Percentiles rank a stretch among this genome's conserved stretches.
These are phyloP conservation scores for Drosophila koepferae DNA, from an alignment of 2,888 invertebrate genomes.

Conservation along the genomic window DNA sequence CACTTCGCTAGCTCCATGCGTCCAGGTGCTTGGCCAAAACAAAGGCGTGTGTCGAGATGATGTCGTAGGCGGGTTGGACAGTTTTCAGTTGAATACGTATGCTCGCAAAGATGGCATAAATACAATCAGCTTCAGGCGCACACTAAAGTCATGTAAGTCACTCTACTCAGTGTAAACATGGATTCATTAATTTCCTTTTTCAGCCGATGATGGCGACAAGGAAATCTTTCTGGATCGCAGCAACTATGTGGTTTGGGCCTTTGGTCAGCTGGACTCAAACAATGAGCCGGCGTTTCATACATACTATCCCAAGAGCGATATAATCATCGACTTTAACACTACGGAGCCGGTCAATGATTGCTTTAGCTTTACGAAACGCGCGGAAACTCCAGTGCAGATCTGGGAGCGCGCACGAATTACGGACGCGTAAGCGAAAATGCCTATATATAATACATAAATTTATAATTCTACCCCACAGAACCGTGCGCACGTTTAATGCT, in stretches of 20 bases:
- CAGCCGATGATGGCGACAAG: constrained; percentile 92
- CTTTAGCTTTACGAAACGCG: constrained; percentile 88
- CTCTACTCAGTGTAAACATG: background rate
- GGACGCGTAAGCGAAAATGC: constrained; percentile 85
- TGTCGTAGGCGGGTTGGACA: constrained; percentile 92
- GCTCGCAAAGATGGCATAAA: constrained; percentile 91
- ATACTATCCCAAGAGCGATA: constrained; percentile 90
- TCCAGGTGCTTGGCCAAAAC: constrained; percentile 93
- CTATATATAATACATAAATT: too few relatives aligned
- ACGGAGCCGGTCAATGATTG: constrained; percentile 90
- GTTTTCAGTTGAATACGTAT: constrained; percentile 92
- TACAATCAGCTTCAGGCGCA: constrained; percentile 91
- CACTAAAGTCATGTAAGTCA: constrained; percentile 89
- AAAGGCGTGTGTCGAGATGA: constrained; percentile 95
- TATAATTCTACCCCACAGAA: constrained; percentile 64
- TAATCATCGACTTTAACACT: constrained; percentile 89
- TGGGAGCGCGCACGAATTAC: constrained; percentile 89
- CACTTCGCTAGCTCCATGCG: constrained; percentile 93
- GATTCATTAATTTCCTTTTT: background rate
- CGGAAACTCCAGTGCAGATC: constrained; percentile 83
- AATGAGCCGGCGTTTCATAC: constrained; percentile 94
- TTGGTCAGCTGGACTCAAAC: constrained; percentile 91
- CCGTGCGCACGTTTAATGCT: constrained; percentile 92
- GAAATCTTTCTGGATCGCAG: constrained; percentile 88
- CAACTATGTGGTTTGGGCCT: constrained; percentile 92